Evolutionary conservation across 2,888 invertebrate genomes (phyloP), one percentile per base, ranked within the genome.

Genomic region (Xestobium rufovillosum): DNA sequence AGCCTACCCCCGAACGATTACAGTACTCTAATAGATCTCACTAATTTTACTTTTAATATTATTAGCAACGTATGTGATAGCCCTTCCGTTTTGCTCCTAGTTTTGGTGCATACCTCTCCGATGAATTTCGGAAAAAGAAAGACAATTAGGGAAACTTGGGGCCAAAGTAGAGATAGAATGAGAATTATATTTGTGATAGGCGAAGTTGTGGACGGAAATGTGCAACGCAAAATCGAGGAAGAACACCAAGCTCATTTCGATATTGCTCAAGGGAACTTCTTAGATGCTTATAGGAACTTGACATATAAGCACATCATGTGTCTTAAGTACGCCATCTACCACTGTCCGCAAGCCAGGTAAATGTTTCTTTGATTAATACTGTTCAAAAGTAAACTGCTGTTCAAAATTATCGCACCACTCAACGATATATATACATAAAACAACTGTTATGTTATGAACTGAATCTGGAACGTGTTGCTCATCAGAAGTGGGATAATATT

Each of bases 261-360:
- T 53, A 68, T 89, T 33, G 72, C 88, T 11, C 83, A 86, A 55
- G 88, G 87, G 0, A 77, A 71, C 39, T 89, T 87, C 52, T 47
- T 71, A 26, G 89, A 89, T 63, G 72, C 78, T 0, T 89, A 89
- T 55, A 71, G 78, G 32, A 89, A 89, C 60, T 73, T 89, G 65
- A 88, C 88, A 0, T 82, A 87, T 52, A 89, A 89, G 56, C 86
- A 88, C 59, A 78, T 83, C 3, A 85, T 85, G 76, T 82, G 79
- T 0, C 67, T 88, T 28, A 85, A 86, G 56, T 88, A 87, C 80
- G 76, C 79, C 12, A 66, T 73, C 1, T 78, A 77, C 50, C 74
- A 80, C 52, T 88, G 88, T 58, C 69, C 75, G 0, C 66, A 69
- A 23, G 83, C 81, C 1, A 78, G 73, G n/a, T n/a, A n/a, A n/a